phyloP scores from a whole-genome alignment of 2,113 vertebrate species.

The Sakesphorus luctuosus region DNA sequence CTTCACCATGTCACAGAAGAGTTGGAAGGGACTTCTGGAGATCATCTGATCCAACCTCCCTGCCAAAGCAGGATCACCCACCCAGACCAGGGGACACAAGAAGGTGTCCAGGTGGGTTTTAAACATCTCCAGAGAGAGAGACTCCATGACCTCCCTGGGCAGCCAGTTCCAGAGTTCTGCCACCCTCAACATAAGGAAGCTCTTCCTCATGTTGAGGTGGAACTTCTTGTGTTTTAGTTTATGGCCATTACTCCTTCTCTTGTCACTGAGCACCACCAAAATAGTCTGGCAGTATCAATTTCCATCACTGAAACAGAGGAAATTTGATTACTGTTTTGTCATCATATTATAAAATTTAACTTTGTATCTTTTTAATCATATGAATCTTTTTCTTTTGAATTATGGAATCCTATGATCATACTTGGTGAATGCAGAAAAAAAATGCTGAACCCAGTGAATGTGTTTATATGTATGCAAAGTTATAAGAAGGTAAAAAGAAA shows the following conservation, averaged over 20 bases:
- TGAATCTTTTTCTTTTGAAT: not conserved
- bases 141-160: rapidly evolving
- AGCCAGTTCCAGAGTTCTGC: not conserved
- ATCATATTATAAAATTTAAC: not conserved
- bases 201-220: not conserved
- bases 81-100: not conserved
- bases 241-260: not conserved
- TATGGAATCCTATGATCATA: not conserved
- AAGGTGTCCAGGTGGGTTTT: not conserved
- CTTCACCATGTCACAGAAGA: not conserved
- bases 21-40: not conserved
- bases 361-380: not conserved
- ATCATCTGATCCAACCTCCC: not conserved
- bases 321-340: not conserved
- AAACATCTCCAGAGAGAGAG: not conserved
- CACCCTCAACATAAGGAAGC: rapidly evolving
- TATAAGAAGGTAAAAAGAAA: not conserved
- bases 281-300: not conserved
- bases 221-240: not conserved
- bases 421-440: not conserved
- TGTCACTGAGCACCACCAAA: not conserved
- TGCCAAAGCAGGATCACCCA: not conserved
- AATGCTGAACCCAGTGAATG: not conserved
- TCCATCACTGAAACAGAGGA: not conserved
- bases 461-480: not conserved